Conservation (phyloP, 2,888 invertebrate species). For the Chromoteleia sp. region DNA sequence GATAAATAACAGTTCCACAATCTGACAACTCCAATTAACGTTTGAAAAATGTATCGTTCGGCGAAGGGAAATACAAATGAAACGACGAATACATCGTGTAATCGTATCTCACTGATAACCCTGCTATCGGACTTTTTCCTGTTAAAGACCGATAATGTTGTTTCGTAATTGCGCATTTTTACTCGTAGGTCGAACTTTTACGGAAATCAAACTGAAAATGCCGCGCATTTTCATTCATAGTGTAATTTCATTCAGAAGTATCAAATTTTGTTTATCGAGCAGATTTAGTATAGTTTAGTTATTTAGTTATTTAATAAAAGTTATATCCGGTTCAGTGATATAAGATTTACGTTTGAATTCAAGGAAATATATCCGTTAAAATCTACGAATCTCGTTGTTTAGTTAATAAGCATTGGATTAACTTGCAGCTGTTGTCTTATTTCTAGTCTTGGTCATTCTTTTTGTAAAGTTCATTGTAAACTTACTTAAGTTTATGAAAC, state of each 20-base stretch:
- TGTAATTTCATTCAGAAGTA: constrained; percentile 16
- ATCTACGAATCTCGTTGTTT: too few species aligned
- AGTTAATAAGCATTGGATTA: too few species aligned
- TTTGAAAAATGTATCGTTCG: constrained; percentile 42
- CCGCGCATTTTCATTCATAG: background rate
- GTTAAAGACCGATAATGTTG: constrained; percentile 30
- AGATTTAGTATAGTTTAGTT: too few species aligned
- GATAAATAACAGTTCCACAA: constrained; percentile 27
- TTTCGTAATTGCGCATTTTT: constrained; percentile 60
- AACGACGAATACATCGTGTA: constrained; percentile 32
- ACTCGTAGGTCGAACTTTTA: constrained; percentile 33
- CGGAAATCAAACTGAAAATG: constrained; percentile 11
- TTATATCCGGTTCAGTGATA: too few species aligned
- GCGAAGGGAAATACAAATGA: constrained; percentile 38
- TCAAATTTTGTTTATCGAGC: background rate
- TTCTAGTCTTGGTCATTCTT: too few species aligned
- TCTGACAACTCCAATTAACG: constrained; percentile 41
- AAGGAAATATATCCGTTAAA: too few species aligned
- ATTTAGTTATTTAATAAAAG: too few species aligned
- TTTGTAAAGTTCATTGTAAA: too few species aligned
- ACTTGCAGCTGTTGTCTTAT: too few species aligned
- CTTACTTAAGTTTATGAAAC: too few species aligned
- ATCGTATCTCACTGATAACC: constrained; percentile 59
- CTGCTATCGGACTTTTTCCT: constrained; percentile 51
- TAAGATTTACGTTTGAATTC: too few species aligned